Percentiles rank a stretch among this genome's conserved stretches.
Conservation (phyloP, 1,140 invertebrate species). For the Diorhabda carinulata region DNA sequence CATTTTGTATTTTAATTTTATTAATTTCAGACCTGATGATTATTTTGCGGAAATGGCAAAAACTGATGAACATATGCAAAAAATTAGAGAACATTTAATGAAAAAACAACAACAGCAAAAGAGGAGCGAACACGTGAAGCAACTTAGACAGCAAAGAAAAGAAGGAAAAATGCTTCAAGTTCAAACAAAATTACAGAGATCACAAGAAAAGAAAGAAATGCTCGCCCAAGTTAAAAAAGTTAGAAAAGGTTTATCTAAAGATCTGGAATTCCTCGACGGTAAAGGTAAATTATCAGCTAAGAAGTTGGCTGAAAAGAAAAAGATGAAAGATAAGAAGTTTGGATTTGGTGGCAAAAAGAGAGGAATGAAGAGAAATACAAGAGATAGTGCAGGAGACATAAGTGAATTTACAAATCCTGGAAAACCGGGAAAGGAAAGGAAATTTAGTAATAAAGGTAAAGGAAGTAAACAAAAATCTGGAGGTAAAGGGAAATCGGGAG, state of each 20-base stretch:
- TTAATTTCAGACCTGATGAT: slow-evolving; percentile 71
- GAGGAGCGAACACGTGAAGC: slow-evolving; percentile 82
- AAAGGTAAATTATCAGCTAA: slow-evolving; percentile 52
- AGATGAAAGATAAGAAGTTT: slow-evolving; percentile 81
- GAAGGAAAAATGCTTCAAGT: slow-evolving; percentile 83
- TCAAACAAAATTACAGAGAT: slow-evolving; percentile 75
- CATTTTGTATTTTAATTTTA: slow-evolving; percentile 7
- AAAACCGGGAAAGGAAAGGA: slow-evolving; percentile 25
- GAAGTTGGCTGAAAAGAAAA: slow-evolving; percentile 57
- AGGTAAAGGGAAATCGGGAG: slow-evolving; percentile 35
- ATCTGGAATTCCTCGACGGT: slow-evolving; percentile 81
- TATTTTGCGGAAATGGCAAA: slow-evolving; percentile 99
- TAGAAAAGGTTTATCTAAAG: slow-evolving; percentile 73
- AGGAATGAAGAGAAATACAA: slow-evolving; percentile 83
- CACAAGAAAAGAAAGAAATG: slow-evolving; percentile 73
- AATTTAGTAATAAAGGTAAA: slow-evolving; percentile 20
- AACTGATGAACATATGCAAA: slow-evolving; percentile 96
- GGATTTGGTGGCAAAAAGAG: slow-evolving; percentile 96
- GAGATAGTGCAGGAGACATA: slow-evolving; percentile 67
- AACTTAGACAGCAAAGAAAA: slow-evolving; percentile 86
- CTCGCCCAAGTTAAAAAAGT: slow-evolving; percentile 82
- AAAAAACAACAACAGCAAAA: slow-evolving; percentile 80
- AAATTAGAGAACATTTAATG: slow-evolving; percentile 79
- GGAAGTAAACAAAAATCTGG: slow-evolving; percentile 19
- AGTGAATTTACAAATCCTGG: slow-evolving; percentile 50